Conservation (phyloP, 92 coral and sea anemone genomes). For the Zoanthus solanderi region DNA sequence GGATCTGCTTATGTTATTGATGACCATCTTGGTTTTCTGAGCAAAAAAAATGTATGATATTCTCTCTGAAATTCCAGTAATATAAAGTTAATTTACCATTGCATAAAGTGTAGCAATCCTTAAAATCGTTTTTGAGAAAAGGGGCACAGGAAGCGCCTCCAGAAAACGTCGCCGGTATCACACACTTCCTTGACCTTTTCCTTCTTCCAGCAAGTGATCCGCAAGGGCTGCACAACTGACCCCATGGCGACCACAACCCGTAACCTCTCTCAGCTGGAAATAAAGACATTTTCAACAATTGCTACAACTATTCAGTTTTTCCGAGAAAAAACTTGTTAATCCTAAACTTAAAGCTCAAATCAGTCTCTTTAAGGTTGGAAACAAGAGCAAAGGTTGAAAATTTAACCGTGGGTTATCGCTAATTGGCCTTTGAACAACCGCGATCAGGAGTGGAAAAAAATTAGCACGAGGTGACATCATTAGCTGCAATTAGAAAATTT, state of each 20-base stretch:
- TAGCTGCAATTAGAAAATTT: no score
- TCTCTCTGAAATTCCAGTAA: neutral
- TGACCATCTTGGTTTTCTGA: no score
- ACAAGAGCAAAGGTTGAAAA: no score
- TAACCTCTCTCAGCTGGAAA: conserved; percentile 5
- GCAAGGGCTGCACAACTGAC: neutral
- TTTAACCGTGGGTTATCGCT: no score
- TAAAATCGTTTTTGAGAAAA: neutral
- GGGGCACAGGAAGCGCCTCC: conserved; percentile 1
- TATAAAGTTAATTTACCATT: conserved; percentile 6
- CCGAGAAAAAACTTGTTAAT: no score
- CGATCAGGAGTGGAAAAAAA: no score
- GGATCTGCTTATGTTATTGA: no score
- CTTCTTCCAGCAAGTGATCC: neutral
- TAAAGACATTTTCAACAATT: neutral
- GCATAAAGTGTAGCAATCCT: conserved; percentile 7
- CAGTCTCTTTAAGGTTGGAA: no score
- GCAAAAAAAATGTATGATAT: neutral
- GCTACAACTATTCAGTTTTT: neutral
- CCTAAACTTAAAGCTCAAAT: no score
- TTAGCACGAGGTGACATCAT: no score
- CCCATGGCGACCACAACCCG: conserved; percentile 13
- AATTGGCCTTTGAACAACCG: no score
- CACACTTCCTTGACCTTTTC: conserved; percentile 1
- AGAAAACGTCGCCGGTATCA: neutral